Evolutionary conservation across 1,140 invertebrate species (phyloP).

Genomic region (Apocrypta bakeri): DNA sequence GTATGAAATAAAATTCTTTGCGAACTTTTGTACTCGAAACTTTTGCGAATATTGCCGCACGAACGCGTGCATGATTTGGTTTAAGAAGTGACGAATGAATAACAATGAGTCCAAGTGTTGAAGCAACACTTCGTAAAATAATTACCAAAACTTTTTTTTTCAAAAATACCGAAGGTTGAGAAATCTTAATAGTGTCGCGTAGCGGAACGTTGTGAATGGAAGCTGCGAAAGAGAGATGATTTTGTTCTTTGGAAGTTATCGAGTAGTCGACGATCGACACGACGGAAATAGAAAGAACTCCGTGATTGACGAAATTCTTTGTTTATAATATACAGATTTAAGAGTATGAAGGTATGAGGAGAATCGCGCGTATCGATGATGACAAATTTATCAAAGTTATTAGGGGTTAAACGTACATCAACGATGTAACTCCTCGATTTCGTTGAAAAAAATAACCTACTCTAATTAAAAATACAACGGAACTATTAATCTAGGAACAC

Average conservation of each 20-base stretch:
- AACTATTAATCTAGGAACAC: too few relatives aligned
- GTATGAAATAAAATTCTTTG: too few relatives aligned
- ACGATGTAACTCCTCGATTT: background rate
- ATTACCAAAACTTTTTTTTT: too few relatives aligned
- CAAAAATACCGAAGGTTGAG: background rate
- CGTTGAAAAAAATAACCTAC: too few relatives aligned
- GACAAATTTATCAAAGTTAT: slow-evolving; percentile 10
- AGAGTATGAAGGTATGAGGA: background rate
- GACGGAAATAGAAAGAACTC: background rate
- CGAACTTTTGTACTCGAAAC: too few relatives aligned
- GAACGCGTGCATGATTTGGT: too few relatives aligned
- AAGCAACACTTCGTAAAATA: too few relatives aligned
- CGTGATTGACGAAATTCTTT: background rate
- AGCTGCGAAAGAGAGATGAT: background rate
- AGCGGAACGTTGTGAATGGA: background rate
- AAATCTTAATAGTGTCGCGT: background rate
- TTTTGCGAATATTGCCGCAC: too few relatives aligned
- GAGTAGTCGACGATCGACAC: slow-evolving; percentile 18
- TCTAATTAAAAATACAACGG: too few relatives aligned
- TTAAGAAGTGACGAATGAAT: too few relatives aligned
- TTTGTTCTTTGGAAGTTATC: background rate
- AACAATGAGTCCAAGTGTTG: too few relatives aligned
- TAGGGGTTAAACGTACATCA: background rate
- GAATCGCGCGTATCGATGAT: background rate
- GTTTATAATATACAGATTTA: background rate